Evolutionary conservation across 2,888 invertebrate genomes (phyloP), one percentile per base, ranked within the genome.

Genomic region (Mimachlamys varia): DNA sequence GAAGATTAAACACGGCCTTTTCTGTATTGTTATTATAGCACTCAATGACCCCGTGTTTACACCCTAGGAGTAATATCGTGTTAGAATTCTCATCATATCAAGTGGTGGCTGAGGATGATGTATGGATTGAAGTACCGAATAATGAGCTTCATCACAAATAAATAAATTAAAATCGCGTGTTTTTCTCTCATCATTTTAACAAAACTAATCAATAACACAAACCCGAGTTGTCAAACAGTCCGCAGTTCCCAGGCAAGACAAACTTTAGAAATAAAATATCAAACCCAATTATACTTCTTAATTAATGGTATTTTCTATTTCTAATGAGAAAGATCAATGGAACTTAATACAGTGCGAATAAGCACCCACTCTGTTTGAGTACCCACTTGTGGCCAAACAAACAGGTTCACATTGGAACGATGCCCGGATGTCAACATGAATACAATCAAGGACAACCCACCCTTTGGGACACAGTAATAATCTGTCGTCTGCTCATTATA

Each of bases 341-440:
- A 76, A 33, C 17, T 27, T 22, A 27, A 12, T 33, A 33, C 33
- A 76, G 12, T 33, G 33, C 76, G 76, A 76, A 33, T 33, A 76
- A 76, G 33, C 27, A 33, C 76, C 62, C 76, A 76, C 33, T 76
- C 76, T 1, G 33, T 22, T 76, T 13, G 22, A 76, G 76, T 27
- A 76, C 76, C 76, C 76, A 76, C 76, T 76, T 27, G 27, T 33
- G 33, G 76, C 27, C 27, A 76, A 76, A 76, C 76, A 76, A 76
- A 76, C 76, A 76, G 76, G 19, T 76, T 76, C 76, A 76, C 76
- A 76, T 76, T 33, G 10, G 76, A 76, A 27, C 27, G 76, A 76
- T 10, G 12, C 7, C 33, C 76, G 2, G 76, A 33, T 76, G 76
- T 76, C 76, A 76, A 76, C 76, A 76, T 12, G 22, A 22, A 13